phyloP scores from a whole-genome alignment of 2,113 vertebrate genomes.

The Clarias macrocephalus region DNA sequence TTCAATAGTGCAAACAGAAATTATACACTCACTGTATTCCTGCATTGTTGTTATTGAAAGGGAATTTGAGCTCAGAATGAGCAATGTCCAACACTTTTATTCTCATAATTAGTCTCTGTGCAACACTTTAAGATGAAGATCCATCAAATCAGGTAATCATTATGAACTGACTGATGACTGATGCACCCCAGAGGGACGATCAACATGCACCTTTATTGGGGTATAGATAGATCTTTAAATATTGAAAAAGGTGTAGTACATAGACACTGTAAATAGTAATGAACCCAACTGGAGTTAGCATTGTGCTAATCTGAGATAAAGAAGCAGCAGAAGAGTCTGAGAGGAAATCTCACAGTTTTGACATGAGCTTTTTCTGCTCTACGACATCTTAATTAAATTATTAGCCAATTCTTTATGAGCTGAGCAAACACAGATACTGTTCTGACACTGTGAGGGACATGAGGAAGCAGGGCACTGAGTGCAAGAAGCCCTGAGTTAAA shows the following conservation, averaged over 20 bases:
- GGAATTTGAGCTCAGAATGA: constrained; percentile 38
- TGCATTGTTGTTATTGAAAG: constrained; percentile 58
- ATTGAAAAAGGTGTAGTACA: not conserved
- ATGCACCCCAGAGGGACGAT: constrained; percentile 15
- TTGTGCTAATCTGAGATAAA: not conserved
- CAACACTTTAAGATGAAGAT: not conserved
- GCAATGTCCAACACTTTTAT: constrained; percentile 8
- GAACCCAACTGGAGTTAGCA: not conserved
- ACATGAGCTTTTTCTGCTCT: not conserved
- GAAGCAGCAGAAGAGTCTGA: constrained; percentile 5
- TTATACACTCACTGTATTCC: constrained; percentile 59
- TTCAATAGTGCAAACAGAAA: constrained; percentile 76
- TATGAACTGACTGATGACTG: not conserved
- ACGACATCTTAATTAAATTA: not conserved
- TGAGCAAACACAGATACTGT: not conserved
- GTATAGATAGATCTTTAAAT: constrained; percentile 11
- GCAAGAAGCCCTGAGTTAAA: constrained; percentile 64
- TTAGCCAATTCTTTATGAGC: not conserved
- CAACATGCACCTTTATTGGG: constrained; percentile 6
- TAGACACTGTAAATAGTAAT: not conserved
- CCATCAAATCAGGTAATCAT: constrained; percentile 16
- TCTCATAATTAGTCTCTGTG: constrained; percentile 17
- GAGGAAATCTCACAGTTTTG: not conserved
- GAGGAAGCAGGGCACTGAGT: not conserved
- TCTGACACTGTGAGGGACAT: not conserved